Evolutionary conservation across 2,113 vertebrate genomes (phyloP).

Genomic region (Neotoma lepida): DNA sequence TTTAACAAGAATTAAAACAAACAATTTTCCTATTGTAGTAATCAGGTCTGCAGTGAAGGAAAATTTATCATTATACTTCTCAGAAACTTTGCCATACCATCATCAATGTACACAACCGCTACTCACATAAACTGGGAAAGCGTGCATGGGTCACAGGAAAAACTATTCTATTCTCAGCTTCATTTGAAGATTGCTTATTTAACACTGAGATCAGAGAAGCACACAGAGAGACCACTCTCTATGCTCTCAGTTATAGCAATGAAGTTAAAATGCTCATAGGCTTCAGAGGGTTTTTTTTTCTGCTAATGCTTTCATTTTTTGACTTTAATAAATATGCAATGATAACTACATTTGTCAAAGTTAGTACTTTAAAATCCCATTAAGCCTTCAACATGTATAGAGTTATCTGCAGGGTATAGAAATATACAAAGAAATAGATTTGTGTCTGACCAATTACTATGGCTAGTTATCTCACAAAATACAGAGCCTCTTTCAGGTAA

Average conservation of each 20-base stretch:
- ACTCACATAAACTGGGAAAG: not conserved
- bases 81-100: not conserved
- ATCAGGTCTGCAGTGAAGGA: not conserved
- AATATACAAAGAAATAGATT: conserved; percentile 37
- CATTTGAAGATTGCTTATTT: conserved; percentile 9
- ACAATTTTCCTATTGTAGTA: not conserved
- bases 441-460: conserved; percentile 19
- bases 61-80: not conserved
- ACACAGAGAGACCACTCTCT: not conserved
- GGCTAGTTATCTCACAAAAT: conserved; percentile 26
- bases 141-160: not conserved
- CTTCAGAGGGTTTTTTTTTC: not conserved
- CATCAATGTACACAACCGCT: not conserved
- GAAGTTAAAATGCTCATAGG: not conserved
- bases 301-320: conserved; percentile 3
- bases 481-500: not conserved
- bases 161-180: not conserved
- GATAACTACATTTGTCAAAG: conserved; percentile 59
- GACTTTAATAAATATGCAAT: not conserved
- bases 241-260: not conserved
- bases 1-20: not conserved
- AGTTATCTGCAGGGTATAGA: not conserved
- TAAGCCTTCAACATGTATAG: conserved; percentile 6
- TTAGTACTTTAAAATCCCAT: conserved; percentile 61
- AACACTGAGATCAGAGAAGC: not conserved